A percentile compares a stretch with the other conserved stretches of the same genome.
Evolutionary conservation across 2,888 invertebrate species (phyloP).

Genomic region (Polydrusus cervinus): DNA sequence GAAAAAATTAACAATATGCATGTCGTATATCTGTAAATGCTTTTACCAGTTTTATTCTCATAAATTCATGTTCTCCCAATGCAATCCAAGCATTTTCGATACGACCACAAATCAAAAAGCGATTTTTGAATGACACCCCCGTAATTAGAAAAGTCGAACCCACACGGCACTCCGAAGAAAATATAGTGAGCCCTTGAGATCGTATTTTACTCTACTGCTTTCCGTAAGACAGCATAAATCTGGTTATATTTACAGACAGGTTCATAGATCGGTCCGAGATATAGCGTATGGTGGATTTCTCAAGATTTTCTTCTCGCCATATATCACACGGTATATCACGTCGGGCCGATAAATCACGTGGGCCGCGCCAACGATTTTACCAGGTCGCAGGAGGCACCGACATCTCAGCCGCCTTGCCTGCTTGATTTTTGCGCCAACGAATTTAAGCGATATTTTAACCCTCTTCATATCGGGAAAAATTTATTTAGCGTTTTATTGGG

Average conservation of each 20-base stretch:
- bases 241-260: conserved; percentile 69
- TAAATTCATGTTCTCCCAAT: not conserved
- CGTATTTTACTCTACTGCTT: conserved; percentile 50
- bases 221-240: conserved; percentile 67
- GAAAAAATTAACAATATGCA: too few relatives aligned
- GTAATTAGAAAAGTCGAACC: conserved; percentile 63
- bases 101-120: conserved; percentile 61
- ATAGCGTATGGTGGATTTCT: conserved; percentile 67
- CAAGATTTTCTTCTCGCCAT: conserved; percentile 66
- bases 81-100: conserved; percentile 12
- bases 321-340: conserved; percentile 71
- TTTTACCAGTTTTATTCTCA: not conserved
- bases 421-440: conserved; percentile 52
- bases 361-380: conserved; percentile 62
- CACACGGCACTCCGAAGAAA: conserved; percentile 41
- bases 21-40: not conserved
- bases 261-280: conserved; percentile 70
- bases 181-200: conserved; percentile 51
- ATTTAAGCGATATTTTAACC: conserved; percentile 59
- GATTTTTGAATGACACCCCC: conserved; percentile 62
- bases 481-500: conserved; percentile 57
- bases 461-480: conserved; percentile 57
- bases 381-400: conserved; percentile 65
- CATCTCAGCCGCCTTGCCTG: conserved; percentile 56
- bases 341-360: conserved; percentile 70